Evolutionary conservation across 2,113 vertebrate species (phyloP).

Genomic region (Chaetura pelagica): DNA sequence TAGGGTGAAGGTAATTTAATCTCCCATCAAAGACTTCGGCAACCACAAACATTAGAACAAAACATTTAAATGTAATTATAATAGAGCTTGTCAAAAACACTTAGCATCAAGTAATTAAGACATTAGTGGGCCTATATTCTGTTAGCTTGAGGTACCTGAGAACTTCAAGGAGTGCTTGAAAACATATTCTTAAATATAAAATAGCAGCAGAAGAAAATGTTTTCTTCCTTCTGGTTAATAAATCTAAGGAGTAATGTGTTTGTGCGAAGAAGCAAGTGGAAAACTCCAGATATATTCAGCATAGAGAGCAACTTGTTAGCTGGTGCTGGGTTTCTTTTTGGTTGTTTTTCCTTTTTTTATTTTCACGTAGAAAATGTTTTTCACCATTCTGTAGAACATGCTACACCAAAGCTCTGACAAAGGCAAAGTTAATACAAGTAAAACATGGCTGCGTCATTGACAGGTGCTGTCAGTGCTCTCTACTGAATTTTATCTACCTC

Average conservation of each 20-base stretch:
- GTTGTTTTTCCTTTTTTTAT: neutral
- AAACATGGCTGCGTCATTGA: neutral
- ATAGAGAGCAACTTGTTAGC: neutral
- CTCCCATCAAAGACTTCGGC: slow-evolving; percentile 56
- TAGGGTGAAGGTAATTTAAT: slow-evolving; percentile 48
- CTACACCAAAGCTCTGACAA: neutral
- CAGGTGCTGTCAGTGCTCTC: neutral
- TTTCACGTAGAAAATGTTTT: neutral
- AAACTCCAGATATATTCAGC: neutral
- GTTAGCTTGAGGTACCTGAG: neutral
- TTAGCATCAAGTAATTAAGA: neutral
- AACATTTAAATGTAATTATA: slow-evolving; percentile 54
- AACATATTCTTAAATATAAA: neutral
- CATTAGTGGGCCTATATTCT: neutral
- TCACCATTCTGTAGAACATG: neutral
- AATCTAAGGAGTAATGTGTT: neutral
- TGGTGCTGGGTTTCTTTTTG: neutral
- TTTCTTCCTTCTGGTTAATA: neutral
- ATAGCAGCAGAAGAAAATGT: neutral
- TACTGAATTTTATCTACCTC: neutral
- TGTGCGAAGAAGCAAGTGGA: neutral
- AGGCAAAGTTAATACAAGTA: neutral
- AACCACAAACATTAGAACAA: slow-evolving; percentile 24
- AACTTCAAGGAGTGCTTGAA: neutral
- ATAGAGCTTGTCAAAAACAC: slow-evolving; percentile 35